Conservation (phyloP, 2,888 invertebrate genomes). For the Cinara cedri region DNA sequence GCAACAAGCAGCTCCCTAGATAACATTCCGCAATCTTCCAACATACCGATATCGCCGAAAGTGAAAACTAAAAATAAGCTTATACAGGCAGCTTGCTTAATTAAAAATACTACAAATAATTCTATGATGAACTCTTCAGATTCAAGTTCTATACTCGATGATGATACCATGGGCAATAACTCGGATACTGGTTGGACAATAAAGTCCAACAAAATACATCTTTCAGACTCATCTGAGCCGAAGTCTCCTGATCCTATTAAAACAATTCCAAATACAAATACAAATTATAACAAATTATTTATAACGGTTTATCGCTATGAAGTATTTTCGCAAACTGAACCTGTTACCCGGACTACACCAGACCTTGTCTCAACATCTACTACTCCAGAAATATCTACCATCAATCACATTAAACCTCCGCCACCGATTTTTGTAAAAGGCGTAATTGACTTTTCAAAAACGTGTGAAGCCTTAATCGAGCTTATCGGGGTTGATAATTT, state of each 20-base stretch:
- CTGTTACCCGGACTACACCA: no score
- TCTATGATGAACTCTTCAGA: background rate
- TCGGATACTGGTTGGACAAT: no score
- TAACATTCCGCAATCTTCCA: background rate
- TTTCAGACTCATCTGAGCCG: no score
- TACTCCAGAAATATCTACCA: no score
- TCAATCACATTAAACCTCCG: background rate
- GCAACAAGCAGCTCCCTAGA: background rate
- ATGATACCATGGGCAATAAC: no score
- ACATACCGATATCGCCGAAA: background rate
- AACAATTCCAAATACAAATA: background rate
- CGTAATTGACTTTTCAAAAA: background rate
- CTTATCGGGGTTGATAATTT: background rate
- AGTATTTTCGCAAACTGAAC: no score
- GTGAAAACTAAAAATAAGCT: background rate
- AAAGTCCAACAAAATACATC: no score
- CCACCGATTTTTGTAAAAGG: constrained; percentile 15
- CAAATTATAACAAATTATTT: no score
- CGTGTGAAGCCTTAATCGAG: background rate
- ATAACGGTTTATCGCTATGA: no score
- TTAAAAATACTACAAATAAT: background rate
- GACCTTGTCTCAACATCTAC: no score
- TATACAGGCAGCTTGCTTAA: background rate
- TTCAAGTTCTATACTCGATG: background rate
- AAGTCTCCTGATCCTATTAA: no score